Conservation (phyloP, 2,113 vertebrate species). For the Ailuropoda melanoleuca region DNA sequence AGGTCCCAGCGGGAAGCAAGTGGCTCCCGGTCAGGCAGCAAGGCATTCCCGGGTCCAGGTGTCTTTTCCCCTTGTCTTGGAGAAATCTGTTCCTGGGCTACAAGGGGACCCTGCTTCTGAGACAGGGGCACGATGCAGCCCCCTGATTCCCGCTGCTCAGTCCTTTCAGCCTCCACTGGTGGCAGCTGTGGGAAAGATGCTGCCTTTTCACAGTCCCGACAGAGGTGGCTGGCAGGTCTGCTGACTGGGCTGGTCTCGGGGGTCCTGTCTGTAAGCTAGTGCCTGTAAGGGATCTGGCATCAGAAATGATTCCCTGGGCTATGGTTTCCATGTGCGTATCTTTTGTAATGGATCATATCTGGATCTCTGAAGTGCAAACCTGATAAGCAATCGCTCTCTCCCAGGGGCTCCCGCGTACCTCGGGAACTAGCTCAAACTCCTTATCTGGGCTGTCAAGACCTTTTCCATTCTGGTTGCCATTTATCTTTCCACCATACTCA, state of each 20-base stretch:
- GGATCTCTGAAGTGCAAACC: neutral
- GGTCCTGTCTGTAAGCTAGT: neutral
- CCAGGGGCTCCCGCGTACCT: neutral
- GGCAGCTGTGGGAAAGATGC: neutral
- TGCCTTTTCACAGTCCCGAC: neutral
- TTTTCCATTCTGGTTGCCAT: neutral
- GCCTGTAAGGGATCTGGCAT: too few species aligned
- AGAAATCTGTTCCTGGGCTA: neutral
- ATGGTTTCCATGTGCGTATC: neutral
- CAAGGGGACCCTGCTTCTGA: neutral
- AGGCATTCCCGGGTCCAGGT: neutral
- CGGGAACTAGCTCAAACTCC: neutral
- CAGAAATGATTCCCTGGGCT: neutral
- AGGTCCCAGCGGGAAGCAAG: neutral
- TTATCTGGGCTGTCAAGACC: neutral
- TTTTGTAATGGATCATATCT: neutral
- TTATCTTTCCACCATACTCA: neutral
- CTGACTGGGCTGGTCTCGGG: neutral
- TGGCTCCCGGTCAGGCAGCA: neutral
- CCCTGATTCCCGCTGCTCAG: too few species aligned
- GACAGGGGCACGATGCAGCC: too few species aligned
- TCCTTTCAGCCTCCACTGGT: neutral
- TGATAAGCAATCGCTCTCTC: neutral
- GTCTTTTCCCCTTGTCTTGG: neutral
- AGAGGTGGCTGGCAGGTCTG: neutral